Base-by-base conservation (phyloP, 2,113 vertebrate genomes). In the Stigmatopora nigra region DNA sequence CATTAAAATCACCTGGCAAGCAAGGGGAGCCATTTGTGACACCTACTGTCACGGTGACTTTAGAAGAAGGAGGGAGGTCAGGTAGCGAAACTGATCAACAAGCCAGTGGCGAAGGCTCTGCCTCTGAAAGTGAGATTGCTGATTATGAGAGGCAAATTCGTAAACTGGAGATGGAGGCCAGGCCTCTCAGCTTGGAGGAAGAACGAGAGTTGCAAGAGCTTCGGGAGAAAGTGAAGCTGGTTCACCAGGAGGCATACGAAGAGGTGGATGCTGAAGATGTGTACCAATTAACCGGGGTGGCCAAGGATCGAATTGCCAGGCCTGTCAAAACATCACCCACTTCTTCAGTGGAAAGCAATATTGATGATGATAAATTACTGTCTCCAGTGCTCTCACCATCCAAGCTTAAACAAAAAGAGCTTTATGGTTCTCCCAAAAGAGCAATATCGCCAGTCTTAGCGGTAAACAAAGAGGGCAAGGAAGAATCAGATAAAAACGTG, bases 181-280 rank as follows among this genome's bases (percentile, higher is more conserved):
- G 90, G 63, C 90, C 91, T 59, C 81, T 91, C n/a, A 92, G 89
- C 67, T n/a, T 91, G 72, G 91, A 91, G 61, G 91, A 91, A 67
- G 91, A 90, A 53, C 70, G 90, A 49, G 91, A 92, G 67, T 84
- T 92, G 51, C 89, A 82, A 70, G 96, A 98, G 82, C 90, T 97
- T 64, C 91, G 96, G 48, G 96, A 99, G 80, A 99, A 99, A 73
- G 94, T 96, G 45, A 92, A 91, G 65, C 80, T 99, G 72, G 96
- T 99, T 46, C 96, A 99, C 75, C 96, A 99, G 82, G 96, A 99
- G 78, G 96, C 96, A 16, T 92, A 92, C 46, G 91, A 92, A 63
- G 91, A 92, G 67, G 91, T 98, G 14, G 96, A 99, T 82, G 97
- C 97, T 41, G 96, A 99, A 75, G 96, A 99, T 71, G 96, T 94